These are phyloP conservation scores for Cephalophus harveyi DNA, from an alignment of 2,113 vertebrate genomes.

Conservation along the genomic window DNA sequence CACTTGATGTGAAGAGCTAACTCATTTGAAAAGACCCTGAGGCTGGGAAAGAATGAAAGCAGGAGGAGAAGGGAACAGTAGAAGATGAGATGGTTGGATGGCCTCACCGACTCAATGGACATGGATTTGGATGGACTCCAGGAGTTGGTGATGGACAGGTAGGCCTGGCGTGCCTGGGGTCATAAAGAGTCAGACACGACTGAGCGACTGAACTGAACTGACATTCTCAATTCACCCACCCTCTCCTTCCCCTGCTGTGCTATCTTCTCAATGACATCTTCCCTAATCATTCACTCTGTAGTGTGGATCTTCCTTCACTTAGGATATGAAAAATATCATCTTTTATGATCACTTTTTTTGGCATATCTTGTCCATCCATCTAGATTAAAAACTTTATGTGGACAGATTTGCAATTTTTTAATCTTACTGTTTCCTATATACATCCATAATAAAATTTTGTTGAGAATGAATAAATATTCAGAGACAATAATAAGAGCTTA, in stretches of 20 bases:
- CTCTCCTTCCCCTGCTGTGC: background rate
- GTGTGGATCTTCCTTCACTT: background rate
- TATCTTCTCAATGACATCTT: background rate
- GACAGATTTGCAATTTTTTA: background rate
- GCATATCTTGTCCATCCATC: background rate
- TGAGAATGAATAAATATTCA: background rate
- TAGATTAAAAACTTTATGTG: background rate
- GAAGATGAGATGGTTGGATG: background rate
- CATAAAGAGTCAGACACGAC: accelerated
- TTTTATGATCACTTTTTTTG: background rate
- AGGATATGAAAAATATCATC: background rate
- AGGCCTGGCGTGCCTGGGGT: background rate
- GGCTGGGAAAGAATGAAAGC: background rate
- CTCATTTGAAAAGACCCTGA: background rate
- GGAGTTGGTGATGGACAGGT: background rate
- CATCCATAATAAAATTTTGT: background rate
- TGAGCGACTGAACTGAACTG: background rate
- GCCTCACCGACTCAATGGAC: background rate
- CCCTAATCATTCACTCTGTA: background rate
- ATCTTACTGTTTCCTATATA: background rate
- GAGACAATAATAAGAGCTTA: background rate
- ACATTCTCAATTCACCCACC: background rate
- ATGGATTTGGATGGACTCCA: background rate
- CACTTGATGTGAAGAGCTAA: background rate
- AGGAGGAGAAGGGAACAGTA: background rate